Percentiles rank a stretch among this genome's conserved stretches.
Conservation (phyloP, 1,140 invertebrate species). For the Araneus ventricosus region DNA sequence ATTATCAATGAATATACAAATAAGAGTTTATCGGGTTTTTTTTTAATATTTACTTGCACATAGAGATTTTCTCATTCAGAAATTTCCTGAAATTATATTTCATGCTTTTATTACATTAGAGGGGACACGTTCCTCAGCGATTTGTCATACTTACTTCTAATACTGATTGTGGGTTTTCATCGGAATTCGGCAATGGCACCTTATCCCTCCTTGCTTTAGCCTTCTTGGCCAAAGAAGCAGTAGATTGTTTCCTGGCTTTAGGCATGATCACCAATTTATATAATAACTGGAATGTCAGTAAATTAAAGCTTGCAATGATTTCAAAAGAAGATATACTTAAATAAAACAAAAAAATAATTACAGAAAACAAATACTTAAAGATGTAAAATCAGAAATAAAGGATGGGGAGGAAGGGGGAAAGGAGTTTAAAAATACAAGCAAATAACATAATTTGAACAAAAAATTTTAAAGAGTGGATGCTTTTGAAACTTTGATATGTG, state of each 20-base stretch:
- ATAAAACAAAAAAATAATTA: background rate
- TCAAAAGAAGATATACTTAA: background rate
- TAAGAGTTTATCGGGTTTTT: background rate
- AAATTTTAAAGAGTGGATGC: background rate
- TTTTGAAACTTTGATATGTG: no score
- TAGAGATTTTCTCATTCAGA: background rate
- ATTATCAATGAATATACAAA: no score
- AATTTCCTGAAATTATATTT: background rate
- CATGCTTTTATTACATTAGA: background rate
- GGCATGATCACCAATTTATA: constrained; percentile 29
- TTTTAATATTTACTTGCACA: background rate
- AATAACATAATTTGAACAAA: background rate
- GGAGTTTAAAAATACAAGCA: background rate
- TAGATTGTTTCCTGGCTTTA: constrained; percentile 18
- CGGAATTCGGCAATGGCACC: background rate
- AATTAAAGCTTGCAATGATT: constrained; percentile 3
- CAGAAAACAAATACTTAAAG: background rate
- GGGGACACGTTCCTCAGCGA: background rate
- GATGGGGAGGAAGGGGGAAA: no score
- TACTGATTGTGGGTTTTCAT: background rate
- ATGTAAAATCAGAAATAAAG: background rate
- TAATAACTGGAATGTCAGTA: constrained; percentile 24
- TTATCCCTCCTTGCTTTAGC: constrained; percentile 8
- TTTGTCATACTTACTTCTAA: constrained; percentile 7
- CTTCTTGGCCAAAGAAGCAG: constrained; percentile 27